phyloP scores from a whole-genome alignment of 2,113 vertebrate genomes.

The Dascyllus trimaculatus region DNA sequence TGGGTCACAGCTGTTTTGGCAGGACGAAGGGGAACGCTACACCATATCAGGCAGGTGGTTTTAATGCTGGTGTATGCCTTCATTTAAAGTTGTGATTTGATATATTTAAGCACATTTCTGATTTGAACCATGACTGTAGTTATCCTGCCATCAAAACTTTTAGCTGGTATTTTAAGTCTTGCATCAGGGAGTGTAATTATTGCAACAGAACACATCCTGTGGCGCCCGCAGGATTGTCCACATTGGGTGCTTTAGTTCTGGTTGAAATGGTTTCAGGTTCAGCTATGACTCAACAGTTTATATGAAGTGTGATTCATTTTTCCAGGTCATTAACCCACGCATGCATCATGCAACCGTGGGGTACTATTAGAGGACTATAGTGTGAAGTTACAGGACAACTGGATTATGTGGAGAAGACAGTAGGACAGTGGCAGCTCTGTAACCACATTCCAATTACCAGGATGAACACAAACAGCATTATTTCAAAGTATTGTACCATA shows the following conservation, averaged over 20 bases:
- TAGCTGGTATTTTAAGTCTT: background rate
- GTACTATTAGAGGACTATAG: conserved; percentile 31
- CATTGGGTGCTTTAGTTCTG: conserved; percentile 27
- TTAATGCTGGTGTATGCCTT: background rate
- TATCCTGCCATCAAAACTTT: background rate
- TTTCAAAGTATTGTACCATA: too few species aligned
- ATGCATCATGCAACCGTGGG: conserved; percentile 16
- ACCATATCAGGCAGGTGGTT: too few species aligned
- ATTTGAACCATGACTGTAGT: background rate
- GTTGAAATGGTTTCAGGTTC: conserved; percentile 48
- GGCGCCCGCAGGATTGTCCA: background rate
- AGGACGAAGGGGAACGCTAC: too few species aligned
- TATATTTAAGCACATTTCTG: background rate
- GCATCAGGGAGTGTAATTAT: background rate
- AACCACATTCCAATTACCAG: background rate
- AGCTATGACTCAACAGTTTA: conserved; percentile 64
- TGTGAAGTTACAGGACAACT: conserved; percentile 39
- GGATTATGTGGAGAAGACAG: conserved; percentile 16
- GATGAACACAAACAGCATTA: background rate
- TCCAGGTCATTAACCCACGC: conserved; percentile 57
- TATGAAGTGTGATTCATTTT: conserved; percentile 58
- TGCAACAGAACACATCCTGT: conserved; percentile 2
- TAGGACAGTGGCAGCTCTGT: conserved; percentile 1
- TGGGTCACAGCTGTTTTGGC: too few species aligned
- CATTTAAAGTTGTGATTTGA: background rate